Conservation (phyloP, 2,888 invertebrate genomes). For the Phymatocera aterrima region DNA sequence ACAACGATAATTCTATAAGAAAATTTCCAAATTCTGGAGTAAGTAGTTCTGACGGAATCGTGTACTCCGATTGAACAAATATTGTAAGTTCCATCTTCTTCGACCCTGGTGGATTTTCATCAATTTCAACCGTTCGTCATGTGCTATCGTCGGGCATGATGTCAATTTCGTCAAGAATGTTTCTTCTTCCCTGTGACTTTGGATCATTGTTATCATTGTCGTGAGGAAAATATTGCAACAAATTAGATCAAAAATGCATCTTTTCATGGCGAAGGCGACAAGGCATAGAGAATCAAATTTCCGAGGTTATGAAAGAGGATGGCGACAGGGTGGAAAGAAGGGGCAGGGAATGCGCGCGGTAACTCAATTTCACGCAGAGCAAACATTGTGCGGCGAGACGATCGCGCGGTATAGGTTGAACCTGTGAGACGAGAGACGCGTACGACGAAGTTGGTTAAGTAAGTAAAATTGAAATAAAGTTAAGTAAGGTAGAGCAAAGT, state of each 20-base stretch:
- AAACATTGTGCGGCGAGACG: slow-evolving; percentile 13
- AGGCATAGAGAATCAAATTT: slow-evolving; percentile 64
- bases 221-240: background rate
- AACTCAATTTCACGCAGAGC: slow-evolving; percentile 70
- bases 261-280: slow-evolving; percentile 49
- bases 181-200: background rate
- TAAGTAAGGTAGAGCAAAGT: background rate
- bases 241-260: background rate
- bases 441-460: background rate
- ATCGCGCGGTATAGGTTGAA: too few species aligned
- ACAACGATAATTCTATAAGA: background rate
- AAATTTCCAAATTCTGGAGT: background rate
- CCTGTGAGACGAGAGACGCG: too few species aligned
- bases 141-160: too few species aligned
- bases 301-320: slow-evolving; percentile 47
- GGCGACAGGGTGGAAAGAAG: slow-evolving; percentile 47
- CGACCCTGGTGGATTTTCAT: too few species aligned
- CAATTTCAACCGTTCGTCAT: too few species aligned
- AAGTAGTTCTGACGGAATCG: background rate
- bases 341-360: slow-evolving; percentile 61
- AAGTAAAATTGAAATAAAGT: too few species aligned
- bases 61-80: too few species aligned
- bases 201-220: background rate
- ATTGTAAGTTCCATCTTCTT: too few species aligned
- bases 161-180: background rate